Evolutionary conservation across 1,140 invertebrate genomes (phyloP).

Genomic region (Penaeus chinensis): DNA sequence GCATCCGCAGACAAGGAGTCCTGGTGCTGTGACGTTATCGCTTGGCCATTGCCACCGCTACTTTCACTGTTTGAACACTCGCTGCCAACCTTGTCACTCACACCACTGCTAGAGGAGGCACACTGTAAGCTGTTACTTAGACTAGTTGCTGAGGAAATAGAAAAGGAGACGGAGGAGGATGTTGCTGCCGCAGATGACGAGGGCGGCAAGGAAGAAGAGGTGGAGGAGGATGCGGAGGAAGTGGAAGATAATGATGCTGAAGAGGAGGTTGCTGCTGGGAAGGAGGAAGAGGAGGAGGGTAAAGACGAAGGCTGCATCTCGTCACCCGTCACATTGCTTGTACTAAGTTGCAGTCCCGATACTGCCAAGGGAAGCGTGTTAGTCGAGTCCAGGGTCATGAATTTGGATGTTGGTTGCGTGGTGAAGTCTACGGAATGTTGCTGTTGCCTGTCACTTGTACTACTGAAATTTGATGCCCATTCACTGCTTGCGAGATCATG

Average conservation of each 20-base stretch:
- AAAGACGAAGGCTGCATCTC: constrained; percentile 56
- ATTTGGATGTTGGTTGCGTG: constrained; percentile 57
- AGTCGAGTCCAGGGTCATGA: constrained; percentile 55
- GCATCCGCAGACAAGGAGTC: constrained; percentile 53
- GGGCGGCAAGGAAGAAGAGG: constrained; percentile 42
- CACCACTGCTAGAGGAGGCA: constrained; percentile 53
- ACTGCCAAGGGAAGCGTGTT: constrained; percentile 60
- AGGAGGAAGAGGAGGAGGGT: constrained; percentile 33
- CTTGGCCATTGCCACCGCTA: constrained; percentile 41
- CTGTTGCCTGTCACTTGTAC: constrained; percentile 53
- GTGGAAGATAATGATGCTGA: constrained; percentile 18
- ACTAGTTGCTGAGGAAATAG: constrained; percentile 58
- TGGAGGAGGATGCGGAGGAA: constrained; percentile 39
- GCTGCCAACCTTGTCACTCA: constrained; percentile 52
- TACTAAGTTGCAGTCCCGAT: constrained; percentile 61
- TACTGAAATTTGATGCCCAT: constrained; percentile 59
- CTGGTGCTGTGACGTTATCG: constrained; percentile 34
- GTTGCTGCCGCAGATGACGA: constrained; percentile 21
- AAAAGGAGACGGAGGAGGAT: constrained; percentile 40
- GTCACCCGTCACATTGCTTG: constrained; percentile 61
- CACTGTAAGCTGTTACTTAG: constrained; percentile 61
- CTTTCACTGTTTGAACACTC: constrained; percentile 56
- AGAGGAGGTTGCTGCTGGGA: constrained; percentile 2
- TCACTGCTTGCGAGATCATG: constrained; percentile 55
- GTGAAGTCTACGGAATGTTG: constrained; percentile 58